A percentile compares a stretch with the other conserved stretches of the same genome.
phyloP scores from a whole-genome alignment of 2,888 invertebrate genomes.

The Thalpophila matura region DNA sequence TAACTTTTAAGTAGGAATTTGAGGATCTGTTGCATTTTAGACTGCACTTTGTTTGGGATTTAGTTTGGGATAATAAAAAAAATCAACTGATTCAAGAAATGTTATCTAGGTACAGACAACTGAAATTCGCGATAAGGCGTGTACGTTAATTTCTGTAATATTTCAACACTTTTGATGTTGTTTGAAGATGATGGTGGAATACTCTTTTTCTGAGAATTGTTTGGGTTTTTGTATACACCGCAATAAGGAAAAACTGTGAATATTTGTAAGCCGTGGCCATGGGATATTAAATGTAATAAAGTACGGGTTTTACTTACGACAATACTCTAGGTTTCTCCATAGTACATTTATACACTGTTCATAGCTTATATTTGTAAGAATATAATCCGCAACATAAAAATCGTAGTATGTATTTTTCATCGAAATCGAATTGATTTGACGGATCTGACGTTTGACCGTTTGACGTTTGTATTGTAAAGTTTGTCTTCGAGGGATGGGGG shows the following conservation, averaged over 20 bases:
- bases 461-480: too few relatives aligned
- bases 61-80: too few relatives aligned
- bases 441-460: background rate
- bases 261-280: background rate
- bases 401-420: background rate
- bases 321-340: slow-evolving; percentile 71
- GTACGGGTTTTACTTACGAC: slow-evolving; percentile 70
- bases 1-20: too few relatives aligned
- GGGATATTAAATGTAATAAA: background rate
- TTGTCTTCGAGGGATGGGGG: too few relatives aligned
- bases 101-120: too few relatives aligned
- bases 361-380: slow-evolving; percentile 8
- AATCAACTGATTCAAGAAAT: too few relatives aligned
- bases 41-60: too few relatives aligned
- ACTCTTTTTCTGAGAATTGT: too few relatives aligned
- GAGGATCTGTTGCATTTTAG: too few relatives aligned
- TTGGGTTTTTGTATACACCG: slow-evolving; percentile 7
- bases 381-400: slow-evolving; percentile 13
- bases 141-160: too few relatives aligned
- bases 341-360: slow-evolving; percentile 15
- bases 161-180: too few relatives aligned
- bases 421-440: slow-evolving; percentile 18
- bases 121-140: too few relatives aligned
- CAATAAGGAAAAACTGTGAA: slow-evolving; percentile 8
- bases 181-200: background rate